Base-by-base conservation (phyloP, 2,113 vertebrate genomes). In the Daboia siamensis region DNA sequence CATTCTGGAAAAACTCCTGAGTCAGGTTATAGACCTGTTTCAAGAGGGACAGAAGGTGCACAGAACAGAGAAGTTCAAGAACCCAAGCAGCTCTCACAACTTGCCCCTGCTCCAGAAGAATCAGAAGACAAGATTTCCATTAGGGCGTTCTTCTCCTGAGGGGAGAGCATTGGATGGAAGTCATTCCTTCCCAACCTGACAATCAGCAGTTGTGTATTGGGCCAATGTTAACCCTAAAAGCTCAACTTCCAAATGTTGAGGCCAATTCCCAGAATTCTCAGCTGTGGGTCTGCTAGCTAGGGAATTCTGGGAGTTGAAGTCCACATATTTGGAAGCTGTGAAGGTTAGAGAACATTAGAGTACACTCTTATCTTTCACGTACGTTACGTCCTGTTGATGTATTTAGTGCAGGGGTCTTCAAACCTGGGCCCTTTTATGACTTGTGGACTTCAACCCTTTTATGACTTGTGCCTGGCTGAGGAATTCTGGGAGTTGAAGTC, bases 1-100 rank as follows among this genome's bases (percentile, higher is more conserved):
- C 99, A 7, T 98, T 97, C 96, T 99, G 98, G 98, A 99, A 99
- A 96, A 99, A 99, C 96, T 99, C 99, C 97, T 99, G 99, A 98
- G 99, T 99, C 99, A 99, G 97, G 98, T 99, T 98, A 97, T 99
- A 99, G 97, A 99, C 99, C 99, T 99, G 96, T 48, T 56, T 57
- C 93, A 51, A 93, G 56, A 51, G n/a, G 20, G 26, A 54, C 15
- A n/a, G 10, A 24, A 20, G 17, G 59, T 5, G 20, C 48, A 20
- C 15, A 7, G 26, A 44, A 15, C 59, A 20, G 17, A 20, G 17
- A 12, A 6, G 3, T n/a, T 15, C 39, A 12, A 33, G 23, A 15
- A 61, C 29, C 88, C 57, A 51, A 33, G 20, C 4, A 56, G 54
- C 99, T 99, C 97, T 99, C 99, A 85, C 99, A 99, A 92, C 99